Conservation (phyloP, 2,888 invertebrate species). For the Torymus texanus region DNA sequence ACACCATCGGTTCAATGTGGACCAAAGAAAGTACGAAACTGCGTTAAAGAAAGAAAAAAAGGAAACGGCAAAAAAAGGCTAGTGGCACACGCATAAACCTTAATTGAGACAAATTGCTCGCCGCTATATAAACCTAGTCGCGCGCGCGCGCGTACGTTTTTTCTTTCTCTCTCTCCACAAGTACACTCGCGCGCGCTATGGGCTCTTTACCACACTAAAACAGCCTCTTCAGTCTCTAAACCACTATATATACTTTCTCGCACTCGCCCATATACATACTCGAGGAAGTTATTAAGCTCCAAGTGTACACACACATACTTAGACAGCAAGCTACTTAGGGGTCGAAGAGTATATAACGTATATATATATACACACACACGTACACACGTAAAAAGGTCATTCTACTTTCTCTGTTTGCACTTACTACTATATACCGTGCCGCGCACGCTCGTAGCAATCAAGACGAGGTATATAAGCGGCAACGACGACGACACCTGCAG, state of each 20-base stretch:
- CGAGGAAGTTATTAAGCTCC: conserved; percentile 1
- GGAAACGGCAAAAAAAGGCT: not conserved
- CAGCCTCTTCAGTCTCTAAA: conserved; percentile 21
- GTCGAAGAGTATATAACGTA: too few species aligned
- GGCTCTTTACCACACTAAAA: conserved; percentile 6
- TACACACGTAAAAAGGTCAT: conserved; percentile 18
- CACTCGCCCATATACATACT: not conserved
- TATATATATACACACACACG: too few species aligned
- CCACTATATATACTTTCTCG: conserved; percentile 9
- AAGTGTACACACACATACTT: too few species aligned
- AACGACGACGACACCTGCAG: not conserved
- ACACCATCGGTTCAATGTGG: too few species aligned
- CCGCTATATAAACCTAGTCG: not conserved
- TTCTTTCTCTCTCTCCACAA: not conserved
- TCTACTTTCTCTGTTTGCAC: conserved; percentile 28
- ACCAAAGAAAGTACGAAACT: not conserved
- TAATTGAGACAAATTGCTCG: conserved; percentile 32
- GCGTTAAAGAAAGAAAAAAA: not conserved
- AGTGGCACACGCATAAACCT: conserved; percentile 1
- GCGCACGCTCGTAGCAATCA: not conserved
- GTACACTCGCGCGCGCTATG: not conserved
- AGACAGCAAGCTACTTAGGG: too few species aligned
- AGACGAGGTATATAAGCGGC: too few species aligned
- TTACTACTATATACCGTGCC: not conserved
- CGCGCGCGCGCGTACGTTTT: too few species aligned